Conservation (phyloP, 2,113 vertebrate genomes). For the Urocynchramus pylzowi region DNA sequence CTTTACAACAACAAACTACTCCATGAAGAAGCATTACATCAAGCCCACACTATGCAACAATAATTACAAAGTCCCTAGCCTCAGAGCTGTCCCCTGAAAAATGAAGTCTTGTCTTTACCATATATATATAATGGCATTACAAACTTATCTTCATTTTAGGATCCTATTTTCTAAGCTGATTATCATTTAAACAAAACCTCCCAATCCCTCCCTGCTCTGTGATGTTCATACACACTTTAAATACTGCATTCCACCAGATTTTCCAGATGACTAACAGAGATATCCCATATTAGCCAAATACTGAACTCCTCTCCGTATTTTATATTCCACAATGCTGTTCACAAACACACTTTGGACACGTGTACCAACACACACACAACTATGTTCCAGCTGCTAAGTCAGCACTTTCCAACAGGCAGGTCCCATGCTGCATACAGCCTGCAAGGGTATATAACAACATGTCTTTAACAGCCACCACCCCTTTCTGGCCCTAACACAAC, state of each 20-base stretch:
- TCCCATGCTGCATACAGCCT: neutral
- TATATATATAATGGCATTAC: neutral
- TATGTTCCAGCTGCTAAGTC: neutral
- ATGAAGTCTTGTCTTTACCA: neutral
- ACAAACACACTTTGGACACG: neutral
- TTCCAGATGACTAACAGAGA: neutral
- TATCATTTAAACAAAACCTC: neutral
- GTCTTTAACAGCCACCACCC: neutral
- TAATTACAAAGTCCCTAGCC: neutral
- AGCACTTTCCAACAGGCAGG: neutral
- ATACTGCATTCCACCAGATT: neutral
- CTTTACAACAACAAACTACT: neutral
- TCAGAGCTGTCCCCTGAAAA: neutral
- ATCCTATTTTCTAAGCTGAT: neutral
- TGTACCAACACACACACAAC: neutral
- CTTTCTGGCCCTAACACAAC: neutral
- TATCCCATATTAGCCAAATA: neutral
- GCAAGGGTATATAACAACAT: neutral
- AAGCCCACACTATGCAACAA: neutral
- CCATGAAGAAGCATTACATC: neutral
- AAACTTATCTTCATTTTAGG: neutral
- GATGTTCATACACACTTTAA: accelerated
- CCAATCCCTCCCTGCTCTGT: neutral
- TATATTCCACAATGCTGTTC: neutral
- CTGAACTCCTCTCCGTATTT: neutral